phyloP scores from a whole-genome alignment of 37 sponge, comb jelly and placozoan species.

The Agelas oroides region DNA sequence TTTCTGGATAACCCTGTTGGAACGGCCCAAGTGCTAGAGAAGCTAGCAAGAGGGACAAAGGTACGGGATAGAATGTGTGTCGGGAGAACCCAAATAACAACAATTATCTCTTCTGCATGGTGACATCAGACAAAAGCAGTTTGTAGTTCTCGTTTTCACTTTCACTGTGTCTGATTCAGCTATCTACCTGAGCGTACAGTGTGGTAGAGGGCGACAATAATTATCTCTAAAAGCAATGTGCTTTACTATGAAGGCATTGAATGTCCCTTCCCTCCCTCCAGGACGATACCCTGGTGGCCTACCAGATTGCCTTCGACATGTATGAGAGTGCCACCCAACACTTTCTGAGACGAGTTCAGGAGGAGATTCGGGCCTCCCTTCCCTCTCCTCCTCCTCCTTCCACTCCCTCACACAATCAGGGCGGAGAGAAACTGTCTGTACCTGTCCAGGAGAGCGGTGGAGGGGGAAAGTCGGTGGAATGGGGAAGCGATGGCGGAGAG shows the following conservation, averaged over 20 bases:
- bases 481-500: too few relatives aligned
- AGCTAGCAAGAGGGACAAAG: conserved; percentile 71
- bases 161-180: too few relatives aligned
- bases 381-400: conserved; percentile 47
- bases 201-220: too few relatives aligned
- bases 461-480: too few relatives aligned
- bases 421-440: conserved; percentile 1
- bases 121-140: too few relatives aligned
- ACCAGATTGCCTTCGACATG: conserved; percentile 98
- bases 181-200: too few relatives aligned
- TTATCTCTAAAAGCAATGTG: too few relatives aligned
- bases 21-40: conserved; percentile 86
- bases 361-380: conserved; percentile 51
- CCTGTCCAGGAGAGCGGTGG: conserved; percentile 37
- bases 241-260: too few relatives aligned
- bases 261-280: conserved; percentile 25
- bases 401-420: conserved; percentile 28
- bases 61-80: conserved; percentile 19
- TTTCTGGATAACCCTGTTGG: conserved; percentile 84
- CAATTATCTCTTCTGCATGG: too few relatives aligned
- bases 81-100: too few relatives aligned
- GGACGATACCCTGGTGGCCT: conserved; percentile 85
- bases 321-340: conserved; percentile 96
- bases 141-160: too few relatives aligned
- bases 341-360: conserved; percentile 72